Evolutionary conservation across 2,113 vertebrate species (phyloP).

Genomic region (Petromus typicus): DNA sequence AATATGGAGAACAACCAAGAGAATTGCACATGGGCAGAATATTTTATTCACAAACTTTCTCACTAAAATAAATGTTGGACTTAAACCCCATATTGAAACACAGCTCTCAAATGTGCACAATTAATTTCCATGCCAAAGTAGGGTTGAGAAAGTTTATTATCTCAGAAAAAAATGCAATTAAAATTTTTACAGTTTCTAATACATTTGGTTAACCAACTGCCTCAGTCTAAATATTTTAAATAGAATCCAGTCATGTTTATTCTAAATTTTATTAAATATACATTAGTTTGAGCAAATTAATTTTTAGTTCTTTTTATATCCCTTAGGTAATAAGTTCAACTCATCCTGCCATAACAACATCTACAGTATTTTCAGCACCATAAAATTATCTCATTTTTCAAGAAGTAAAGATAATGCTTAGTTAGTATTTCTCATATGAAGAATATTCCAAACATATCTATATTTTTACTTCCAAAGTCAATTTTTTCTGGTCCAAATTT

Average conservation of each 20-base stretch:
- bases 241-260: neutral
- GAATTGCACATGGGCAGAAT: neutral
- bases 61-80: neutral
- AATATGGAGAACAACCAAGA: neutral
- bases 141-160: neutral
- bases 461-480: neutral
- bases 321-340: neutral
- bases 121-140: neutral
- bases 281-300: neutral
- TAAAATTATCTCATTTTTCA: neutral
- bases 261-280: neutral
- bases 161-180: neutral
- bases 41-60: conserved; percentile 13
- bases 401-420: neutral
- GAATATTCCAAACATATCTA: neutral
- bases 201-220: neutral
- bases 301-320: neutral
- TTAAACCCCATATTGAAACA: neutral
- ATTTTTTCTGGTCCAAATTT: neutral
- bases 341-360: neutral
- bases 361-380: neutral
- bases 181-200: neutral
- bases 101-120: neutral
- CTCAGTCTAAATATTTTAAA: neutral
- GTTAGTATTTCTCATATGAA: neutral